Conservation (phyloP, 2,113 vertebrate species). For the Saguinus imperator region DNA sequence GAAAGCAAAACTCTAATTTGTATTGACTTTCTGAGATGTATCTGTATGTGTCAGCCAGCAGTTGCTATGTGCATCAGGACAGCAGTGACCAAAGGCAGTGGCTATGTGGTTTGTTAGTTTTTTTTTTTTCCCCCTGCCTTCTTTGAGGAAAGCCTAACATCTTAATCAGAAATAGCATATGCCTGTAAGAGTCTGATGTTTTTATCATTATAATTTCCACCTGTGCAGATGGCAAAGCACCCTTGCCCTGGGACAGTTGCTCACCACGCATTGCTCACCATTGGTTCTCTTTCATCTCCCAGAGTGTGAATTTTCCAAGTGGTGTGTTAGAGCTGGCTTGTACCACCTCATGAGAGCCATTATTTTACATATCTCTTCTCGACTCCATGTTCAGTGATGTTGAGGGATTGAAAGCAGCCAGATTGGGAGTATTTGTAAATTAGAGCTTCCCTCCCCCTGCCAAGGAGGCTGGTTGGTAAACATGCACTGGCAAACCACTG, state of each 20-base stretch:
- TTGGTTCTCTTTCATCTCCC: background rate
- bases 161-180: background rate
- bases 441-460: background rate
- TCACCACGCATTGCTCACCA: background rate
- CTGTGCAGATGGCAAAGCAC: background rate
- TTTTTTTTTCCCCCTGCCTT: background rate
- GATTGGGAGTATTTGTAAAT: background rate
- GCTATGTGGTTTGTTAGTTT: background rate
- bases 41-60: background rate
- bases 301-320: background rate
- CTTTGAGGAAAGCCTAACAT: background rate
- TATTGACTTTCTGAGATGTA: slow-evolving; percentile 28
- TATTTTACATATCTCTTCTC: background rate
- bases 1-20: background rate
- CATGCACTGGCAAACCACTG: background rate
- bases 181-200: background rate
- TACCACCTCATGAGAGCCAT: background rate
- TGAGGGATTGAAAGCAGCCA: background rate
- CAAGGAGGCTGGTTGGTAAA: background rate
- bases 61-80: background rate
- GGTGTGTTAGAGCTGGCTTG: background rate
- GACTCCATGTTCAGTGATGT: background rate
- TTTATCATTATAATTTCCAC: slow-evolving; percentile 27
- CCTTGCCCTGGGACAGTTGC: background rate
- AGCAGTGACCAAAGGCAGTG: slow-evolving; percentile 11